Conservation (phyloP, 2,113 vertebrate species). For the Tupaia chinensis region DNA sequence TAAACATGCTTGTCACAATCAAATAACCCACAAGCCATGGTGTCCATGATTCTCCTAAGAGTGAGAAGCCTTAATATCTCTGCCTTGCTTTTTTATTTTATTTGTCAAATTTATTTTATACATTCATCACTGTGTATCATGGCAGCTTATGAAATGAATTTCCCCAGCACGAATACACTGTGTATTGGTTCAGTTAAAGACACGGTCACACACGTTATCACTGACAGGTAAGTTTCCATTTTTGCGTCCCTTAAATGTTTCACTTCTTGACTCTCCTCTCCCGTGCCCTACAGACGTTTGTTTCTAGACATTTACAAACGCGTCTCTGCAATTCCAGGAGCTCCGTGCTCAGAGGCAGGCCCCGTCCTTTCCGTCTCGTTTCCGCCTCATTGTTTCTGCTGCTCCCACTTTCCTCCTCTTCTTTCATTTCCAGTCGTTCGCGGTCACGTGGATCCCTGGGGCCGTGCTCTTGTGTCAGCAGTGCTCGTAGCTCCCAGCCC, state of each 20-base stretch:
- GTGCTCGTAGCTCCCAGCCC: not conserved
- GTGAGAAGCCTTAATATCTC: not conserved
- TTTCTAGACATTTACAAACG: not conserved
- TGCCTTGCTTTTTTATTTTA: not conserved
- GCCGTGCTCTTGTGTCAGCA: conserved; percentile 15
- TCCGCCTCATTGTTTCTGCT: not conserved
- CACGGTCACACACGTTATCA: no score
- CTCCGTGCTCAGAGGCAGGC: not conserved
- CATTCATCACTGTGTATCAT: no score
- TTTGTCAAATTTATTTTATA: no score
- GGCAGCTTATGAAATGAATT: no score
- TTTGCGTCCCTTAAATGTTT: no score
- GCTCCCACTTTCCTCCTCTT: not conserved
- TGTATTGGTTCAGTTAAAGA: no score
- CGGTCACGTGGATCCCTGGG: not conserved
- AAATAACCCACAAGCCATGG: not conserved
- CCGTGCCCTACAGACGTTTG: not conserved
- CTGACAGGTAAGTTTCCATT: not conserved
- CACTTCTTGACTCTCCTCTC: no score
- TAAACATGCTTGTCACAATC: not conserved
- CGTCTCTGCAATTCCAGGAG: not conserved
- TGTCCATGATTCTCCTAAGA: not conserved
- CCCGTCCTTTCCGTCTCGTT: not conserved
- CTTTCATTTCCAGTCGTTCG: not conserved
- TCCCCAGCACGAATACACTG: no score